Conservation (phyloP, 2,113 vertebrate genomes). For the Dissostichus mawsoni region DNA sequence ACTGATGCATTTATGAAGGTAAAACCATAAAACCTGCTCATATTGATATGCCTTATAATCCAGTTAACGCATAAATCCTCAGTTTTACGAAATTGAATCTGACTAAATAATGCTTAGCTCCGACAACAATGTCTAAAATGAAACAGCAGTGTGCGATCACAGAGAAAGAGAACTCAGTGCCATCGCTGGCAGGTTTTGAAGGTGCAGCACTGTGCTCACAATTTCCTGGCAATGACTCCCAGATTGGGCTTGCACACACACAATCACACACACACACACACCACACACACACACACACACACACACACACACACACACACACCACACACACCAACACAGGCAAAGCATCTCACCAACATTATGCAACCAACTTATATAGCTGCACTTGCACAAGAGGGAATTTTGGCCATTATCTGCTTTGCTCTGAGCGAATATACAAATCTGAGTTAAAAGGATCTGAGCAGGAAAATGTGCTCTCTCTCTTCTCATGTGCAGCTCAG, state of each 20-base stretch:
- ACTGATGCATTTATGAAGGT: neutral
- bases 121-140: conserved; percentile 41
- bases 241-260: conserved; percentile 52
- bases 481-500: conserved; percentile 46
- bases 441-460: conserved; percentile 39
- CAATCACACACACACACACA: conserved; percentile 44
- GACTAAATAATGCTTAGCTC: conserved; percentile 37
- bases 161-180: conserved; percentile 45
- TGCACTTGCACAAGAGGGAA: conserved; percentile 63
- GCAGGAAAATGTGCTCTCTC: conserved; percentile 20
- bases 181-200: conserved; percentile 67
- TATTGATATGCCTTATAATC: neutral
- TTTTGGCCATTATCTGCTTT: conserved; percentile 65
- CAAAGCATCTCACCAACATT: conserved; percentile 72
- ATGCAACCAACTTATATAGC: conserved; percentile 75
- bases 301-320: conserved; percentile 5
- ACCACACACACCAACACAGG: neutral
- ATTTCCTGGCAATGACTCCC: conserved; percentile 76
- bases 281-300: conserved; percentile 37
- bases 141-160: conserved; percentile 40
- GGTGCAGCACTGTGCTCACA: conserved; percentile 72
- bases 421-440: conserved; percentile 43
- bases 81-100: conserved; percentile 37
- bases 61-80: conserved; percentile 22
- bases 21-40: neutral